A percentile compares a stretch with the other conserved stretches of the same genome.
Evolutionary conservation across 2,797 vertebrate genomes (phyloP).

Genomic region (Chlorospingus flavigularis): DNA sequence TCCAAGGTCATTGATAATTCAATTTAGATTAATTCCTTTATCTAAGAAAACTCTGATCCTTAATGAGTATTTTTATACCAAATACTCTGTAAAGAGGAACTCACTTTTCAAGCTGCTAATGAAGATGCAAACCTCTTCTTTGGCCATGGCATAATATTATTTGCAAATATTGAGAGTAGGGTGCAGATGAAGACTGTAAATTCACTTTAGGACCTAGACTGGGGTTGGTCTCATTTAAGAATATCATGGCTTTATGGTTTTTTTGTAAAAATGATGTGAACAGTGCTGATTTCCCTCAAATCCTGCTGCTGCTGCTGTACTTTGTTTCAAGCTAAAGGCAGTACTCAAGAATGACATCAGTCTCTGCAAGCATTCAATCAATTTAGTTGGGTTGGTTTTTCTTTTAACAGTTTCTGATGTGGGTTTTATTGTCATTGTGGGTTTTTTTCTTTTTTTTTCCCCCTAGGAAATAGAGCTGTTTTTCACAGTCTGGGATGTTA

Average conservation of each 20-base stretch:
- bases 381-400: background rate
- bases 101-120: background rate
- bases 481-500: background rate
- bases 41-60: background rate
- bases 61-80: background rate
- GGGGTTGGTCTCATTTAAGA: background rate
- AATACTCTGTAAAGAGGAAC: background rate
- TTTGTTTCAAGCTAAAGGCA: background rate
- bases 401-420: background rate
- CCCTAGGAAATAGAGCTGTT: background rate
- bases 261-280: background rate
- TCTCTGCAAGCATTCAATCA: background rate
- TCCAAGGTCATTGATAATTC: conserved; percentile 8
- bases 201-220: background rate
- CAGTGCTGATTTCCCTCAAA: background rate
- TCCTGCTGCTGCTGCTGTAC: background rate
- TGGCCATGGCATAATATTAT: background rate
- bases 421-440: background rate
- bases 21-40: conserved; percentile 38
- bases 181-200: background rate
- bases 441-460: fast-evolving
- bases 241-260: background rate
- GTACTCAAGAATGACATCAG: background rate
- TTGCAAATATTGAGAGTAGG: background rate
- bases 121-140: background rate